Evolutionary conservation across 2,888 invertebrate genomes (phyloP), one percentile per base, ranked within the genome.

Genomic region (Chymomyza fuscimana): DNA sequence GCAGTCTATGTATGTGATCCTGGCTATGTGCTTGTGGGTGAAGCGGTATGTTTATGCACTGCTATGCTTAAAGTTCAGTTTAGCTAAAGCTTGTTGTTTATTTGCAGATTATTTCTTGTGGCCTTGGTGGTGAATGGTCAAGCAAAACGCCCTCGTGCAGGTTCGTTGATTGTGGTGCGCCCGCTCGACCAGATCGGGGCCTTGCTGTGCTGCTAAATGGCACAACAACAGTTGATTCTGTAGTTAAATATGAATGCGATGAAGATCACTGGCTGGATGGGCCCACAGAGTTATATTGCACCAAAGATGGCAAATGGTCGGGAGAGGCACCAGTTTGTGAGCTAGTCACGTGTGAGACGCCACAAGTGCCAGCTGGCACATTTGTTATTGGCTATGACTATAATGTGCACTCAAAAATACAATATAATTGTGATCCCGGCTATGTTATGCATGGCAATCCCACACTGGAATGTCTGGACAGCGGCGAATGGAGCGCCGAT

Each of bases 321-420:
- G 95, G 96, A 54, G 95, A 96, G 87, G 95, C 96, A 63, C 97
- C 97, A 0, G 94, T 95, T n/a, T 97, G 97, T 91, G 96, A 97
- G 93, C 91, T 97, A 87, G 97, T 97, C 70, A 95, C 96, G 0
- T 97, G 97, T 89, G 95, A 96, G 50, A 96, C 97, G 78, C 98
- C 97, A 0, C 95, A 96, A 84, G 96, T 97, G 0, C 97, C 97
- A 0, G 92, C 95, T 0, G 97, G 97, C 7, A 96, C 97, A 9
- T 97, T 95, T 91, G 97, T 97, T 72, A 96, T 97, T 19, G 97
- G 97, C 0, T 97, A 97, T 89, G 97, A 97, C 89, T 95, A 97
- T 89, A 97, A 97, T 89, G 95, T 98, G 0, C 96, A 97, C 90
- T 97, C 97, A 0, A 94, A 94, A 40, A 97, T 97, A 61, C 95